Conservation (phyloP, 2,888 invertebrate genomes). For the Apeira syringaria region DNA sequence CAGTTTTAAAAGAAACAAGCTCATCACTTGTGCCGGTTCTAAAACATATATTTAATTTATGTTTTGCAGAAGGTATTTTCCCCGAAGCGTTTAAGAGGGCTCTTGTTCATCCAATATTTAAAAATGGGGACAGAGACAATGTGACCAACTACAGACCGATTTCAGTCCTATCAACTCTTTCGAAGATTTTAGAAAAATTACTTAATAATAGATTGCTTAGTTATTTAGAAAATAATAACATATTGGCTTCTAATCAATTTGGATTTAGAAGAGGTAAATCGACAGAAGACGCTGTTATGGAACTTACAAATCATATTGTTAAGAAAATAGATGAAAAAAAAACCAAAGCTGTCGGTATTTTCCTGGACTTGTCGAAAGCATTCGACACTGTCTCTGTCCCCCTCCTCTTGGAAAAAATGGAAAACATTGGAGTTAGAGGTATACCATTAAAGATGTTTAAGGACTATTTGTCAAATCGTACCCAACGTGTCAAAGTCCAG, state of each 20-base stretch:
- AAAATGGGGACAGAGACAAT: constrained; percentile 12
- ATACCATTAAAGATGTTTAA: not conserved
- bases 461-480: constrained; percentile 2
- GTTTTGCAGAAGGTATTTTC: constrained; percentile 9
- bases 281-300: not conserved
- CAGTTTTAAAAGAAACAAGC: constrained; percentile 6
- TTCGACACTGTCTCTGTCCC: not conserved
- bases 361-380: not conserved
- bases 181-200: constrained; percentile 6
- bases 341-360: not conserved
- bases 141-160: not conserved
- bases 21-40: not conserved
- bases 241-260: constrained; percentile 14
- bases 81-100: constrained; percentile 12
- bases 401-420: not conserved
- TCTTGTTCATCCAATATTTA: constrained; percentile 12
- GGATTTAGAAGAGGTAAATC: constrained; percentile 14
- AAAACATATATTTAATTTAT: constrained; percentile 6
- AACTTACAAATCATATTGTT: not conserved
- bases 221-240: not conserved
- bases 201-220: too few relatives aligned
- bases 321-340: not conserved
- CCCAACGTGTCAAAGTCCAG: too few relatives aligned
- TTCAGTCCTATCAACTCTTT: not conserved
- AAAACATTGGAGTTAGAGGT: not conserved